Evolutionary conservation across 2,113 vertebrate genomes (phyloP).

Genomic region (Caranx ignobilis): DNA sequence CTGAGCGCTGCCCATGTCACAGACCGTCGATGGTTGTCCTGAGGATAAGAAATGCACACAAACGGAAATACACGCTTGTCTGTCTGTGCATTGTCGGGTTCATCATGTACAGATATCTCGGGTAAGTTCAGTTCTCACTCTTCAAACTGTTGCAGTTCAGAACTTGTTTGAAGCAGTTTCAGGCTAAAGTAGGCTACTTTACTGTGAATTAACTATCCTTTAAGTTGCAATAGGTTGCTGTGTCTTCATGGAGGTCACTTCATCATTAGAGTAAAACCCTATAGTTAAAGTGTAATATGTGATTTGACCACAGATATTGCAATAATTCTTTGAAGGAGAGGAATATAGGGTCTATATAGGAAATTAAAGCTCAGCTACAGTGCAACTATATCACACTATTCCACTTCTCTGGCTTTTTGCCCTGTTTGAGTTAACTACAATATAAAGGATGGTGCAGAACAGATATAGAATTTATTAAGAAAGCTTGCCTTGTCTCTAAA

Average conservation of each 20-base stretch:
- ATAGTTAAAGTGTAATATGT: not conserved
- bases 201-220: not conserved
- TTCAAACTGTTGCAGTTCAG: not conserved
- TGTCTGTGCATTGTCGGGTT: conserved; percentile 73
- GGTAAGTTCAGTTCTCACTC: conserved; percentile 77
- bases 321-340: not conserved
- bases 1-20: conserved; percentile 11
- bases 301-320: not conserved
- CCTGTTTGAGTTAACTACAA: not conserved
- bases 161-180: not conserved
- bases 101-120: conserved; percentile 76
- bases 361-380: not conserved
- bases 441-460: not conserved
- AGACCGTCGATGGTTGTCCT: conserved; percentile 71
- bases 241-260: not conserved
- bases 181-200: not conserved
- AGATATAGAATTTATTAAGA: not conserved
- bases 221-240: not conserved
- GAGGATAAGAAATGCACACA: conserved; percentile 74
- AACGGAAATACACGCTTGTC: conserved; percentile 74
- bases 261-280: not conserved
- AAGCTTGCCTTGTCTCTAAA: conserved; percentile 50
- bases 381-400: not conserved
- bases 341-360: not conserved
- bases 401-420: no score